These are phyloP conservation scores for Orientallactaga bullata DNA, from an alignment of 2,113 vertebrate genomes.

Conservation along the genomic window DNA sequence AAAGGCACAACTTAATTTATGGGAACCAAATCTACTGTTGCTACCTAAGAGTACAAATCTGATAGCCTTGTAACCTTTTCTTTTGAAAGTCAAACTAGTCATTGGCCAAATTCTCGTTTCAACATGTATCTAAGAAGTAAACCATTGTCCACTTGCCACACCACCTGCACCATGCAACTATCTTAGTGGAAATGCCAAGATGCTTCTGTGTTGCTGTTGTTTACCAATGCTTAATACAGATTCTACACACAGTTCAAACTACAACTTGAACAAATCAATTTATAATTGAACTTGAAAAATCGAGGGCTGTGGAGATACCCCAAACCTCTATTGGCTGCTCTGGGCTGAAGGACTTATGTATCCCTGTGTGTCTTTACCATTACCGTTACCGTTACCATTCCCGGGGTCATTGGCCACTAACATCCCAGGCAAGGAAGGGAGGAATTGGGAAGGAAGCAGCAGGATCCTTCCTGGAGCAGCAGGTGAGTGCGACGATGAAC, in stretches of 20 bases:
- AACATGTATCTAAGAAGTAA: slow-evolving; percentile 53
- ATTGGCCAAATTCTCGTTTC: slow-evolving; percentile 3
- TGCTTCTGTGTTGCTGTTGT: background rate
- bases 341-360: slow-evolving; percentile 30
- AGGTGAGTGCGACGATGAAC: too few relatives aligned
- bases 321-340: background rate
- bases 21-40: background rate
- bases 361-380: too few relatives aligned
- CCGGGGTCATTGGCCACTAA: too few relatives aligned
- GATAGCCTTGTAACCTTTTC: slow-evolving; percentile 57
- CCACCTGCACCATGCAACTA: background rate
- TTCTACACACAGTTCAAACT: background rate
- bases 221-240: slow-evolving; percentile 41
- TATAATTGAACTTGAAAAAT: slow-evolving; percentile 52
- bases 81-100: slow-evolving; percentile 56
- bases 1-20: background rate
- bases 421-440: too few relatives aligned
- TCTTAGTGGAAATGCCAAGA: background rate
- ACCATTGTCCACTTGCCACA: background rate
- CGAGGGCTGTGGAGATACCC: background rate
- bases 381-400: too few relatives aligned
- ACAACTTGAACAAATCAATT: slow-evolving; percentile 24
- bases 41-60: background rate
- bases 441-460: too few relatives aligned
- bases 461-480: too few relatives aligned